Conservation (phyloP, 2,888 invertebrate species). For the Adineta ricciae region DNA sequence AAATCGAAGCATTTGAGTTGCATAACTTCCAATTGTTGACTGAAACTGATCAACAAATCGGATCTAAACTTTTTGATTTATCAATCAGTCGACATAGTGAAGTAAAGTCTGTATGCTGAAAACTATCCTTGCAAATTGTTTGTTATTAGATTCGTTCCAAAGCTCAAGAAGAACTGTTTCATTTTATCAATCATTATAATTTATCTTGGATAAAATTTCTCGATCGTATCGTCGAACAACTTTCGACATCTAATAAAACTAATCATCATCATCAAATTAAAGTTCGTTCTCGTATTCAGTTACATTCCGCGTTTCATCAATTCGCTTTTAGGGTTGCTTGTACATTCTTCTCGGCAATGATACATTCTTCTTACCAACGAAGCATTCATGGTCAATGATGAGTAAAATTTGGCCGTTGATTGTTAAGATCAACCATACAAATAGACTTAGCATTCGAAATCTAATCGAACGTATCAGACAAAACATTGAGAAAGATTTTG, state of each 20-base stretch:
- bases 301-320: too few relatives aligned
- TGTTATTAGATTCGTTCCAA: background rate
- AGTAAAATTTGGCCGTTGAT: conserved; percentile 67
- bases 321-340: background rate
- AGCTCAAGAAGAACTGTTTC: conserved; percentile 23
- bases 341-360: conserved; percentile 41
- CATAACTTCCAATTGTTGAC: background rate
- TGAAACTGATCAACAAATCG: background rate
- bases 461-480: background rate
- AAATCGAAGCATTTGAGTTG: background rate
- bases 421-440: conserved; percentile 67
- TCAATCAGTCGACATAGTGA: conserved; percentile 62
- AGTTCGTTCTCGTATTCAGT: conserved; percentile 41
- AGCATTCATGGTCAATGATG: conserved; percentile 67
- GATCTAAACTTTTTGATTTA: conserved; percentile 56
- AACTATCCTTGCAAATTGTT: too few relatives aligned
- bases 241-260: background rate
- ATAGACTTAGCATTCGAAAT: conserved; percentile 58
- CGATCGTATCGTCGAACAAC: conserved; percentile 3
- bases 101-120: conserved; percentile 49
- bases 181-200: conserved; percentile 14
- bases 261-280: conserved; percentile 64
- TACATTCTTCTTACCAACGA: conserved; percentile 56
- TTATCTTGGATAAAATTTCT: conserved; percentile 15
- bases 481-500: too few relatives aligned